phyloP scores from a whole-genome alignment of 2,797 vertebrate species.

The Lates japonicus region DNA sequence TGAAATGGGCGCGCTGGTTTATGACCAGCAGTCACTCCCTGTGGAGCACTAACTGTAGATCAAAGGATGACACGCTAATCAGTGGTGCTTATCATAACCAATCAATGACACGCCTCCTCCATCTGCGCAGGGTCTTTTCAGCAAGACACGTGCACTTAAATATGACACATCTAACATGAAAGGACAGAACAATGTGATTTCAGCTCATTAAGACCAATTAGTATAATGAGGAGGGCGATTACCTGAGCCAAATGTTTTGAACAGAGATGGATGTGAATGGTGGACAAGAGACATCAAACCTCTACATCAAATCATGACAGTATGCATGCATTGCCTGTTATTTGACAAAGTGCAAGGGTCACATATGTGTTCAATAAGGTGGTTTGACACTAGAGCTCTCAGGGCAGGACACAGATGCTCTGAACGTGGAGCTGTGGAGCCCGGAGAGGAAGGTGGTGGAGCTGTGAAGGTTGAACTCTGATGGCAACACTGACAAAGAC shows the following conservation, averaged over 20 bases:
- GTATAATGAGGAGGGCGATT: constrained; percentile 40
- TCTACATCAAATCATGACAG: no score
- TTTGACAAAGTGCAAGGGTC: constrained; percentile 26
- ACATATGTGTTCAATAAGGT: constrained; percentile 52
- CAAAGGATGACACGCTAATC: constrained; percentile 74
- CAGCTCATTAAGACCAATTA: constrained; percentile 64
- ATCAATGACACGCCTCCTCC: constrained; percentile 66
- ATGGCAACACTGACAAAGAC: constrained; percentile 63
- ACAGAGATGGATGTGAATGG: constrained; percentile 29
- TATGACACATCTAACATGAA: constrained; percentile 48
- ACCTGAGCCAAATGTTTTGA: constrained; percentile 46
- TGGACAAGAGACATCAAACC: constrained; percentile 5
- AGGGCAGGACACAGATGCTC: constrained; percentile 73
- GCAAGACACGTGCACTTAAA: constrained; percentile 20
- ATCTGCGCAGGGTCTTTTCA: constrained; percentile 36
- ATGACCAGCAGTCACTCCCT: constrained; percentile 46
- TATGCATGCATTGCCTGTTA: background rate
- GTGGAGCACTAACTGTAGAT: constrained; percentile 61
- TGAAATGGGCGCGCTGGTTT: constrained; percentile 34
- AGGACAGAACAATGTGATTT: constrained; percentile 55
- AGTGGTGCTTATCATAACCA: constrained; percentile 64
- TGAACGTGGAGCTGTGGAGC: constrained; percentile 35
- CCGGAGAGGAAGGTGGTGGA: constrained; percentile 43
- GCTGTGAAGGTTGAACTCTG: constrained; percentile 58
- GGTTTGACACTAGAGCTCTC: constrained; percentile 41